These are phyloP conservation scores for Danio albolineatus DNA, from an alignment of 2,797 vertebrate species.

Conservation along the genomic window DNA sequence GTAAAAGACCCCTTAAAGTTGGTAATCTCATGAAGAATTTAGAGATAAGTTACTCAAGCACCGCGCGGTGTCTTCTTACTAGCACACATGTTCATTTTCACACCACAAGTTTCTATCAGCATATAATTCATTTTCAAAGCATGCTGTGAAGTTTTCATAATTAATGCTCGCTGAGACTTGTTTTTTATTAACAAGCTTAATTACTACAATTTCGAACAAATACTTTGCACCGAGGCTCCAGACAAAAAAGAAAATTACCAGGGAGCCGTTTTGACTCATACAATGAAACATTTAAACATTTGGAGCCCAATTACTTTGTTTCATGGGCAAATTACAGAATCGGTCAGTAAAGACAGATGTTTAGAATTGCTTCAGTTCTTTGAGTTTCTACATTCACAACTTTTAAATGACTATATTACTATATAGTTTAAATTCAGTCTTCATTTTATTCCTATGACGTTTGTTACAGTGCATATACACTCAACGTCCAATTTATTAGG, in stretches of 20 bases:
- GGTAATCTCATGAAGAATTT: conserved; percentile 8
- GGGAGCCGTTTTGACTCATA: not conserved
- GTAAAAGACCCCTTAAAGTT: not conserved
- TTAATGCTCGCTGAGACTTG: conserved; percentile 12
- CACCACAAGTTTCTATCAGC: not conserved
- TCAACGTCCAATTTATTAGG: no score
- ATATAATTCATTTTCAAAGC: conserved; percentile 16
- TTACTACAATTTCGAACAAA: conserved; percentile 19
- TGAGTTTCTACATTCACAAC: not conserved
- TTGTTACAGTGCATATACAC: no score
- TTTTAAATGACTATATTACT: not conserved
- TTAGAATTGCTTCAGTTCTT: not conserved
- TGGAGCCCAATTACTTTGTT: not conserved
- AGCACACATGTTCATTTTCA: not conserved
- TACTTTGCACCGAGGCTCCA: not conserved
- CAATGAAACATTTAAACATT: not conserved
- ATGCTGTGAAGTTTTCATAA: not conserved
- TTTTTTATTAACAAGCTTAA: conserved; percentile 23
- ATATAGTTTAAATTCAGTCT: not conserved
- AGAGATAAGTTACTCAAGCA: not conserved
- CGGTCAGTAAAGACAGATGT: not conserved
- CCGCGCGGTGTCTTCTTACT: not conserved
- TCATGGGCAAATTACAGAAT: not conserved
- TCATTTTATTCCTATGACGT: not conserved
- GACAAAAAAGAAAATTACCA: conserved; percentile 4